Conservation (phyloP, 2,888 invertebrate genomes). For the Tolmerus cingulatus region DNA sequence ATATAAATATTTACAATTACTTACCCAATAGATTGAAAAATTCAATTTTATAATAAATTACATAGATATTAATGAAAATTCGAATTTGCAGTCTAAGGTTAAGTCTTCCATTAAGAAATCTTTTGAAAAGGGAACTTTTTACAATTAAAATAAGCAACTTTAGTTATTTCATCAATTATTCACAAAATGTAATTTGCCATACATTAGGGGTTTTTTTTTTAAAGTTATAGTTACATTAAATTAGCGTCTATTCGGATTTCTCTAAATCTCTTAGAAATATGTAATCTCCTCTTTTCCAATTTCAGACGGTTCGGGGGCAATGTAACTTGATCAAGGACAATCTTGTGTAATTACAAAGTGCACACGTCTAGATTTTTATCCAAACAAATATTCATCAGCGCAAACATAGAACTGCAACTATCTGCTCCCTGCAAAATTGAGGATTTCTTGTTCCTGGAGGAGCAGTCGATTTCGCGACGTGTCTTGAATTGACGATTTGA, state of each 20-base stretch:
- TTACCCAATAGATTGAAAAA: too few species aligned
- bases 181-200: background rate
- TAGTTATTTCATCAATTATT: too few species aligned
- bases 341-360: background rate
- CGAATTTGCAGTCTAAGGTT: too few species aligned
- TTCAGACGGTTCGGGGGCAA: background rate
- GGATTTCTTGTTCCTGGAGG: background rate
- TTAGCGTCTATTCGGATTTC: background rate
- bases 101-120: too few species aligned
- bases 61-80: too few species aligned
- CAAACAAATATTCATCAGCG: background rate
- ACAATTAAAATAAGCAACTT: too few species aligned
- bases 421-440: background rate
- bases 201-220: background rate
- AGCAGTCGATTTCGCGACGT: constrained; percentile 40
- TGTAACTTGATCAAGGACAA: background rate
- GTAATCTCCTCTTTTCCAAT: background rate
- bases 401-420: background rate
- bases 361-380: background rate
- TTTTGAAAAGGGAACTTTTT: too few species aligned
- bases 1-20: too few species aligned
- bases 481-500: constrained; percentile 46
- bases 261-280: background rate
- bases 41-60: too few species aligned
- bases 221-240: too few species aligned